Base-by-base conservation (phyloP, 2,797 vertebrate species). In the Chromobotia macracanthus region DNA sequence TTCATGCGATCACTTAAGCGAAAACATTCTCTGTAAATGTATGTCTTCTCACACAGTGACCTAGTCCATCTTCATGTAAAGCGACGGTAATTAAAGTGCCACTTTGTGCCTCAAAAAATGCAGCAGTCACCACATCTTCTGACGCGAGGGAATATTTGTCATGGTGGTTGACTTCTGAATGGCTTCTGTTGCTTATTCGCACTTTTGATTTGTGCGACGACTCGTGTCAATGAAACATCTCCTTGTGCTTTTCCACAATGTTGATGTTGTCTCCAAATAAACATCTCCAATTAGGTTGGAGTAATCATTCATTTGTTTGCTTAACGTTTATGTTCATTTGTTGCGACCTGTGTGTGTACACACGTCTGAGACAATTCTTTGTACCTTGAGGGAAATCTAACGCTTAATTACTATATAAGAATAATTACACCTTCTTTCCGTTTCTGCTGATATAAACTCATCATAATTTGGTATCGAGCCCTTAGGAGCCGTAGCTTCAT, bases 341-440 rank as follows among this genome's bases (percentile, higher is more conserved):
- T 19, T 3, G 50, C 41, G 70, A 69, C 50, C 46, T 72, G 28
- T 55, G 35, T 0, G 3, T 31, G 31, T 31, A 31, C 31, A 5
- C 31, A 5, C 1, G 31, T 31, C 3, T 31, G 5, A 71, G 67
- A 71, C 46, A 31, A 79, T 73, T 73, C 10, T 3, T 69, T 8
- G 19, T 73, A 75, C 48, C 76, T 35, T 15, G 11, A 23, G 50
- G 66, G 71, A 73, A 79, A 79, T 82, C 31, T 79, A 74, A 83
- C 85, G 80, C 85, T 77, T 81, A 89, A 90, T 88, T 89, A 89
- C 79, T 71, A 83, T 76, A 16, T 67, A 77, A 82, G 80, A 87
- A 88, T 90, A 89, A 90, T 92, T 84, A 87, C 77, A 73, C 86
- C 79, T 80, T 82, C 80, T 90, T 87, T 90, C 88, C 88, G 83